Evolutionary conservation across 2,797 vertebrate species (phyloP).

Genomic region (Cyprinodon diabolis): DNA sequence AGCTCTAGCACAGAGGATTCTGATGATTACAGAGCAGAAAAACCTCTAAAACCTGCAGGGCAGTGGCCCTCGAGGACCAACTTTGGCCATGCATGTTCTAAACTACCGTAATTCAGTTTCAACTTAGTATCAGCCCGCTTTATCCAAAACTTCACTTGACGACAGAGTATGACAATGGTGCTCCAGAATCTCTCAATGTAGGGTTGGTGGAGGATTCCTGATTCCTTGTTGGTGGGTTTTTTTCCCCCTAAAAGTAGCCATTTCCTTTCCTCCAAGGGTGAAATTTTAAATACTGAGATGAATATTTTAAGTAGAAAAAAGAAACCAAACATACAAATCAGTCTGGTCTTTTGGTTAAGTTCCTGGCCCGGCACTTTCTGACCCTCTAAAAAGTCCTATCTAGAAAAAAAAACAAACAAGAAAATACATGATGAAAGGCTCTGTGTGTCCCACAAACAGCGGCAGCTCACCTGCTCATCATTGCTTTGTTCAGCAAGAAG

Average conservation of each 20-base stretch:
- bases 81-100: no score
- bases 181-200: neutral
- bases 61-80: no score
- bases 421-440: no score
- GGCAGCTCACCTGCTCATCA: slow-evolving; percentile 84
- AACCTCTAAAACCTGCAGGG: no score
- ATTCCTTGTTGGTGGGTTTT: neutral
- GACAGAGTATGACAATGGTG: neutral
- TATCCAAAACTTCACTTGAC: no score
- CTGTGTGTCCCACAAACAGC: neutral
- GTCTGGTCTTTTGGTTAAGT: neutral
- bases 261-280: neutral
- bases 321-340: neutral
- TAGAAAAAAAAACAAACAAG: neutral
- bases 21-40: no score
- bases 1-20: no score
- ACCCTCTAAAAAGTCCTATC: neutral
- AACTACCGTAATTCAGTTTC: no score
- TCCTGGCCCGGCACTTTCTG: neutral
- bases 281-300: neutral
- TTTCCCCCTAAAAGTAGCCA: neutral
- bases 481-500: slow-evolving; percentile 87
- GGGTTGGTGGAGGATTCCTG: neutral
- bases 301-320: neutral
- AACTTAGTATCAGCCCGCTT: no score